Evolutionary conservation across 2,113 vertebrate species (phyloP).

Genomic region (Pimephales promelas): DNA sequence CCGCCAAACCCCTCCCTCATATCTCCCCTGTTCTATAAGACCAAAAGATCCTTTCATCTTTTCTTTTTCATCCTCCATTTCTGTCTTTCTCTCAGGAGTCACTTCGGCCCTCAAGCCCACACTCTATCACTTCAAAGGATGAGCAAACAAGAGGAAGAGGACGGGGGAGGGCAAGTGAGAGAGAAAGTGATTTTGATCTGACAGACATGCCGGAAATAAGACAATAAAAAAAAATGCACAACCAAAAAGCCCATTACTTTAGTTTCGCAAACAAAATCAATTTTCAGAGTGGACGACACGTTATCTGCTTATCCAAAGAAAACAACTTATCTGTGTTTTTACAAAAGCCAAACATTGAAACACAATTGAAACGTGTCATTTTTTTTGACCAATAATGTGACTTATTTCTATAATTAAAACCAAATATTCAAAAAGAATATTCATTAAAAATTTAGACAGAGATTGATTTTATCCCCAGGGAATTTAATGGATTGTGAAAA

Average conservation of each 20-base stretch:
- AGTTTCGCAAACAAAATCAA: neutral
- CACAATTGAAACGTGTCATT: neutral
- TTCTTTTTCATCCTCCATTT: conserved; percentile 15
- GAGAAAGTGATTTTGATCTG: conserved; percentile 4
- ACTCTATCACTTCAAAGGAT: conserved; percentile 60
- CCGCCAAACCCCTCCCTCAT: neutral
- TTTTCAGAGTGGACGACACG: neutral
- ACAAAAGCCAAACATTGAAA: neutral
- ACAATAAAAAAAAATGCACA: neutral
- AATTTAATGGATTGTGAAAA: neutral
- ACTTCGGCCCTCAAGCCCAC: conserved; percentile 27
- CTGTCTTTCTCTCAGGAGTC: conserved; percentile 46
- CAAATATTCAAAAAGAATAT: neutral
- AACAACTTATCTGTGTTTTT: neutral
- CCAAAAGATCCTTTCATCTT: conserved; percentile 44
- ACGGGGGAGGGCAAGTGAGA: neutral
- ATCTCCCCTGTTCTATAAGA: conserved; percentile 22
- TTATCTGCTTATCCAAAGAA: neutral
- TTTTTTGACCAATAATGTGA: neutral
- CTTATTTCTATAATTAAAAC: neutral
- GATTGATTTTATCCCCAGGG: neutral
- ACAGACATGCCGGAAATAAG: neutral
- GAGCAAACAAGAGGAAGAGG: conserved; percentile 10
- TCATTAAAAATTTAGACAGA: neutral
- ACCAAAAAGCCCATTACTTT: neutral